These are phyloP conservation scores for Sericinus montela DNA, from an alignment of 2,888 invertebrate genomes.

Conservation along the genomic window DNA sequence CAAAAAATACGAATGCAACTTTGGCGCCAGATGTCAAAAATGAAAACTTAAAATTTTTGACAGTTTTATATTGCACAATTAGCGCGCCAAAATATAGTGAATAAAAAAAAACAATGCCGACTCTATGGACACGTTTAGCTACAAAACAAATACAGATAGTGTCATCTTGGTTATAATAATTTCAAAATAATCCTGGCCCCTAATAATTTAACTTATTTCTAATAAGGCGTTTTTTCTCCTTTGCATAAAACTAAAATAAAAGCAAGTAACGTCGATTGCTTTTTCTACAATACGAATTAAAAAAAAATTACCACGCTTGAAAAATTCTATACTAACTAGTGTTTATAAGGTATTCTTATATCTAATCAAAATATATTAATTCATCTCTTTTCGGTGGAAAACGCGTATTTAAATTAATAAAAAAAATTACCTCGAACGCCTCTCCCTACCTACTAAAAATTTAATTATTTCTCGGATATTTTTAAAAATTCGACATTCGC, in stretches of 20 bases:
- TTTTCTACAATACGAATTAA: not conserved
- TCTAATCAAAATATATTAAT: conserved; percentile 30
- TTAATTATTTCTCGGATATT: not conserved
- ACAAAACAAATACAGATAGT: too few species aligned
- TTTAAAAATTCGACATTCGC: not conserved
- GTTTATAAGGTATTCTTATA: conserved; percentile 12
- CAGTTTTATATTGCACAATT: conserved; percentile 13
- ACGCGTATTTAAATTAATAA: conserved; percentile 5
- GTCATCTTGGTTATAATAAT: too few species aligned
- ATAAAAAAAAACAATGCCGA: not conserved
- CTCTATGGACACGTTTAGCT: not conserved
- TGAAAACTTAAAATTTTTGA: not conserved
- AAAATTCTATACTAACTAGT: conserved; percentile 2
- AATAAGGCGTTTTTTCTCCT: not conserved
- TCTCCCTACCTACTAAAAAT: conserved; percentile 8
- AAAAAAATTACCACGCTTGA: not conserved
- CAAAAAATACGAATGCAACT: not conserved
- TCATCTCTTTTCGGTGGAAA: conserved; percentile 31
- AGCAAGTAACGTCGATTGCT: too few species aligned
- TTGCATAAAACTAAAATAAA: not conserved
- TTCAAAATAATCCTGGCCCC: conserved; percentile 8
- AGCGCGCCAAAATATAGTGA: not conserved
- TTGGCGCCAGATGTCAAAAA: conserved; percentile 8
- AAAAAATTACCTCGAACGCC: conserved; percentile 6
- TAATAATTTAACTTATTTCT: not conserved